These are phyloP conservation scores for Latrodectus geometricus DNA, from an alignment of 1,140 invertebrate genomes.

Conservation along the genomic window DNA sequence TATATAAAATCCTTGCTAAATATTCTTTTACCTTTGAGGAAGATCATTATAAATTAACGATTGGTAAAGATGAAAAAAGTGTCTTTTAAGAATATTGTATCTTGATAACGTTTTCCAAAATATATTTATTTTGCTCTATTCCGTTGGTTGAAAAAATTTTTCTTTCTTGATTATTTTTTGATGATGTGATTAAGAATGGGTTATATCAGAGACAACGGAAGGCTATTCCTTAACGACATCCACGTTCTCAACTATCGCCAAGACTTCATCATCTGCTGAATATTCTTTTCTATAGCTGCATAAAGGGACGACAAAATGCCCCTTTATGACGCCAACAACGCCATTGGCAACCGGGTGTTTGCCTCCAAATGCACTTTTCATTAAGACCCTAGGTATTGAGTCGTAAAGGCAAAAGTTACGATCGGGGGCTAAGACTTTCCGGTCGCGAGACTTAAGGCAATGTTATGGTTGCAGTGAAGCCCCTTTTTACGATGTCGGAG, in stretches of 20 bases:
- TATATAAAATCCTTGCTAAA: too few species aligned
- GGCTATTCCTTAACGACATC: too few species aligned
- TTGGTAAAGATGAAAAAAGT: too few species aligned
- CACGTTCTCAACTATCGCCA: conserved; percentile 14
- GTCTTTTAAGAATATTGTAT: too few species aligned
- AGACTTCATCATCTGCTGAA: neutral
- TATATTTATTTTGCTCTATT: too few species aligned
- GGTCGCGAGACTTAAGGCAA: conserved; percentile 24
- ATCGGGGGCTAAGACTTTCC: conserved; percentile 3
- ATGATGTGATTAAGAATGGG: too few species aligned
- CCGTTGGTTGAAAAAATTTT: too few species aligned
- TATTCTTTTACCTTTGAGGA: too few species aligned
- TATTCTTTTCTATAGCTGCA: neutral
- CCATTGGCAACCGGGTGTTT: conserved; percentile 34
- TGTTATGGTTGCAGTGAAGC: conserved; percentile 26
- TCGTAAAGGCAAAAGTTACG: conserved; percentile 34
- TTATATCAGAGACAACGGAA: too few species aligned
- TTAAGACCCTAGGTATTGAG: conserved; percentile 39
- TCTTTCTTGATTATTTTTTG: too few species aligned
- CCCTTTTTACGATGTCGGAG: conserved; percentile 15
- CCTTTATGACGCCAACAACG: conserved; percentile 40
- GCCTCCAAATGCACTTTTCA: conserved; percentile 51
- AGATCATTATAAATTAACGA: too few species aligned
- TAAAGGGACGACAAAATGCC: conserved; percentile 18
- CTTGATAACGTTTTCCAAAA: too few species aligned